These are phyloP conservation scores for Cryptosula pallasiana DNA, from an alignment of 2,888 invertebrate genomes.

Conservation along the genomic window DNA sequence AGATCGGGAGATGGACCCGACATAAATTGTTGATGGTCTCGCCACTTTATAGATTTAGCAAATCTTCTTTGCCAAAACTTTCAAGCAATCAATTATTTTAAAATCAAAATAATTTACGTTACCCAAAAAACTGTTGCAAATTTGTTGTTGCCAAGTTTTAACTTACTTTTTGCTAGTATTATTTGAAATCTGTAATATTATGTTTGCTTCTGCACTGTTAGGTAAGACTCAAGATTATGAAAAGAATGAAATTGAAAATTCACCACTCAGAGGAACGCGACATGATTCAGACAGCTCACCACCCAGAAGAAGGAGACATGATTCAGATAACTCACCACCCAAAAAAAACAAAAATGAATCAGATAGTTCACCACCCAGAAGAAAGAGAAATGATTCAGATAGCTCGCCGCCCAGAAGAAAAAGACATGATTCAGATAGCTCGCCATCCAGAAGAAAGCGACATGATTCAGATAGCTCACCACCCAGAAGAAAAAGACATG, in stretches of 20 bases:
- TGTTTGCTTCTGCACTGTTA: no score
- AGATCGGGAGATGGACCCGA: no score
- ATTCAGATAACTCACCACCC: constrained; percentile 31
- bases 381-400: constrained; percentile 36
- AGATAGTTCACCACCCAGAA: constrained; percentile 30
- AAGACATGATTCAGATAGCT: constrained; percentile 42
- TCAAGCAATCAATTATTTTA: no score
- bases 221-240: not conserved
- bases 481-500: constrained; percentile 32
- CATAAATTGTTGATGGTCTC: no score
- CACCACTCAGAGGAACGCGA: constrained; percentile 32
- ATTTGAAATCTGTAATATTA: no score
- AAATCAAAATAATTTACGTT: no score
- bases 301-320: constrained; percentile 32
- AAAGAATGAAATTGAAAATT: not conserved
- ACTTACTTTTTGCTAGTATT: no score
- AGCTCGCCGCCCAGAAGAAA: constrained; percentile 41
- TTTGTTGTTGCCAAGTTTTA: no score
- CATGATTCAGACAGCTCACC: constrained; percentile 31
- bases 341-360: constrained; percentile 32
- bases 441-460: constrained; percentile 33
- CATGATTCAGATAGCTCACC: constrained; percentile 37
- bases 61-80: no score
- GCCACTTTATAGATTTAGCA: no score
- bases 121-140: no score